These are phyloP conservation scores for Nansenia antarctica DNA, from an alignment of 2,113 vertebrate species.

Conservation along the genomic window DNA sequence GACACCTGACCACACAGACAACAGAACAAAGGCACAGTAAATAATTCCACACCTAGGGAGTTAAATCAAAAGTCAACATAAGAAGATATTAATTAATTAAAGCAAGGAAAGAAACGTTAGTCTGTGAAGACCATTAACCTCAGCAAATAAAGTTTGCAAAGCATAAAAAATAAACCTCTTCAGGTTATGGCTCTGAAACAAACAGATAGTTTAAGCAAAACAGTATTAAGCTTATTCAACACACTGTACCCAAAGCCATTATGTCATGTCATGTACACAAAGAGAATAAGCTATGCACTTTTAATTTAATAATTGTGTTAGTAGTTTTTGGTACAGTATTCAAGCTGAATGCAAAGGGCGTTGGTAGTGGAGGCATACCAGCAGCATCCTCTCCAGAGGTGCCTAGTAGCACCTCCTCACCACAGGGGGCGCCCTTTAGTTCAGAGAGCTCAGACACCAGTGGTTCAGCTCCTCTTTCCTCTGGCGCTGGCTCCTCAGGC, in stretches of 20 bases:
- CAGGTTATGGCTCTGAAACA: constrained; percentile 29
- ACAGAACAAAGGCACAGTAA: not conserved
- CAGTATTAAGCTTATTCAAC: not conserved
- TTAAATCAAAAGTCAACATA: too few relatives aligned
- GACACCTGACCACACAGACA: not conserved
- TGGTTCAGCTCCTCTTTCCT: constrained; percentile 15
- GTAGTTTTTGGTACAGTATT: constrained; percentile 4
- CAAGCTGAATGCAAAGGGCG: constrained; percentile 27
- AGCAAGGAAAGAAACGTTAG: constrained; percentile 14
- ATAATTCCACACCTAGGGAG: too few relatives aligned
- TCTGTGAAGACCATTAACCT: not conserved
- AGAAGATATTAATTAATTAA: not conserved
- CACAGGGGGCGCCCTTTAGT: constrained; percentile 73
- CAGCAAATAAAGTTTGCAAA: constrained; percentile 1
- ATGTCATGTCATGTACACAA: not conserved
- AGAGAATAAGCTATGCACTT: constrained; percentile 10
- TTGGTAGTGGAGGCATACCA: constrained; percentile 43
- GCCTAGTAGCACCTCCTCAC: constrained; percentile 74
- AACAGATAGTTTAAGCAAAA: constrained; percentile 4
- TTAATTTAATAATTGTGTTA: not conserved
- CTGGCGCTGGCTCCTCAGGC: constrained; percentile 68
- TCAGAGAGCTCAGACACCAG: constrained; percentile 79
- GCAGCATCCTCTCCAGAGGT: constrained; percentile 16
- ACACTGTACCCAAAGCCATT: too few relatives aligned
- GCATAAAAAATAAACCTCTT: not conserved